Evolutionary conservation across 2,797 vertebrate genomes (phyloP), one percentile per base, ranked within the genome.

Genomic region (Holocentrus rufus): DNA sequence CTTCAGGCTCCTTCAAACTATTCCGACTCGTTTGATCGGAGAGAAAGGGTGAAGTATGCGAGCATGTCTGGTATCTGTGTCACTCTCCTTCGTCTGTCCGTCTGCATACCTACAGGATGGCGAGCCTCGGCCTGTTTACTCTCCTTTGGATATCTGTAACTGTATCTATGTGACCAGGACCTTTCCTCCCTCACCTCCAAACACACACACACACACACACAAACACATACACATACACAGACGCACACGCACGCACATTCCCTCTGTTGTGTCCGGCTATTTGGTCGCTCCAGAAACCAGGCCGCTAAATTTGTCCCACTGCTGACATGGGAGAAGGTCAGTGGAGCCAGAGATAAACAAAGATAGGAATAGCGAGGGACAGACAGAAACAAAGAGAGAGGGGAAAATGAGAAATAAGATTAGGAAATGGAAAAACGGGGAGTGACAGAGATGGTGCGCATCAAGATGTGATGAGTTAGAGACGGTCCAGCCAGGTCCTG

Each of bases 301-400:
- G 87, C 65, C 14, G 74, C 93, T 93, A 93, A 93, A 93, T 94
- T 88, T 93, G 90, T 92, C 85, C 79, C 77, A 1, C 53, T 56
- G 78, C 72, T 91, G 93, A 94, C 89, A 93, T 47, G 76, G 85
- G 93, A 94, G 93, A 94, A 94, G 93, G 94, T 94, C 92, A 93
- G 20, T 52, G 81, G 76, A 92, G 87, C 82, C 83, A 61, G 80
- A 88, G 85, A 79, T 90, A 90, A 92, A 93, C 90, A 91, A 84
- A 85, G 85, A 69, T 53, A 73, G 63, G 77, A 65, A 72, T 64
- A 75, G n/a, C 56, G 64, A 44, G 47, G 74, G 75, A 79, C 79
- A 77, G 69, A 27, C 18, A 31, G 57, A 67, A 80, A 87, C 58
- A 72, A 5, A 36, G 54, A 47, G 30, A 15, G 50, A 57, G 54